Percentiles rank a stretch among this genome's conserved stretches.
Conservation (phyloP, 2,797 vertebrate species). For the Brachymystax lenok region DNA sequence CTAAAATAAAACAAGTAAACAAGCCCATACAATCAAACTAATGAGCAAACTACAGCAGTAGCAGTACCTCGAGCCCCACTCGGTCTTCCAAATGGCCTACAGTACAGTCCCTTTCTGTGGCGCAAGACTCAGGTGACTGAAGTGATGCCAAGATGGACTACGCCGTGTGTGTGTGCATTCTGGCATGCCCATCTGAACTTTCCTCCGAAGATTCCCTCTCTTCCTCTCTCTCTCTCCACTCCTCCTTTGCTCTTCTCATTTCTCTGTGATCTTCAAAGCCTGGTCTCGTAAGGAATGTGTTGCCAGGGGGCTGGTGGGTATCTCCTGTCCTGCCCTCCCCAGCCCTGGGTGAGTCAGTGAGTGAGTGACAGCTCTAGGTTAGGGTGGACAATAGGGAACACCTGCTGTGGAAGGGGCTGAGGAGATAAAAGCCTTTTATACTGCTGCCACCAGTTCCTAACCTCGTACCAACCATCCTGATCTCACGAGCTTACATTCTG, state of each 20-base stretch:
- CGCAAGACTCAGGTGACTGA: constrained; percentile 15
- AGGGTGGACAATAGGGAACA: not conserved
- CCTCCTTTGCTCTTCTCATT: constrained; percentile 15
- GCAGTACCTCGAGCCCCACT: not conserved
- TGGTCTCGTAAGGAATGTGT: constrained; percentile 23
- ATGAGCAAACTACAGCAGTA: not conserved
- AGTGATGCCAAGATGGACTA: constrained; percentile 6
- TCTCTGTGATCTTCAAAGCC: constrained; percentile 49
- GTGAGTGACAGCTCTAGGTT: constrained; percentile 24
- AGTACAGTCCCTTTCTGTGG: not conserved
- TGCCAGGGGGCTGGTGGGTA: constrained; percentile 10
- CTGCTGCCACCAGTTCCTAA: constrained; percentile 22
- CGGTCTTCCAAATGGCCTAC: not conserved
- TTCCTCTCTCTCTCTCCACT: constrained; percentile 4
- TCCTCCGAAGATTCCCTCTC: constrained; percentile 4
- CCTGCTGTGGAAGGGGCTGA: constrained; percentile 22
- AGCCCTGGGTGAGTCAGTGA: not conserved
- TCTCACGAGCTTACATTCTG: too few species aligned
- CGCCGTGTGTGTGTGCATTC: too few species aligned
- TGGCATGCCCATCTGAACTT: constrained; percentile 16
- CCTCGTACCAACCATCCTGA: not conserved
- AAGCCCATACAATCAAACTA: not conserved
- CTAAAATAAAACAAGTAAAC: not conserved
- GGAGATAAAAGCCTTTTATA: constrained; percentile 27
- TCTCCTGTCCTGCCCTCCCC: not conserved